Conservation (phyloP, 2,888 invertebrate genomes). For the Diabrotica balteata region DNA sequence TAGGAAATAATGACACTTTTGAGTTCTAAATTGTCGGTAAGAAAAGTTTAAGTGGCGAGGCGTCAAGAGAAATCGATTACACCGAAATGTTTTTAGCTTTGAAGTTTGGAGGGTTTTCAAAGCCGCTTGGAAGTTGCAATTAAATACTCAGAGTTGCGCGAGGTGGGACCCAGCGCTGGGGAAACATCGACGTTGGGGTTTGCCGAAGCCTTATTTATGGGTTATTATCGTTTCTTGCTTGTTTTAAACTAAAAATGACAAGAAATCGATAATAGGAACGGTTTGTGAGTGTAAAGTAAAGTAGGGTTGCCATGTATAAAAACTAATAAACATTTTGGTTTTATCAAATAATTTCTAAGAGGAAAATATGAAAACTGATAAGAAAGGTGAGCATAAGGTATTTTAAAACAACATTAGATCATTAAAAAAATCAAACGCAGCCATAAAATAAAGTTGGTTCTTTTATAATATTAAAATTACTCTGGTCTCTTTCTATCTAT, state of each 20-base stretch:
- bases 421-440: no score
- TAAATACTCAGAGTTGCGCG: constrained; percentile 48
- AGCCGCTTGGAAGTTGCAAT: constrained; percentile 51
- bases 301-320: no score
- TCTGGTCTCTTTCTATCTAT: no score
- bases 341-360: no score
- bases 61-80: constrained; percentile 55
- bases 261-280: not conserved
- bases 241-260: constrained; percentile 7
- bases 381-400: no score
- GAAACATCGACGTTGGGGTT: constrained; percentile 26
- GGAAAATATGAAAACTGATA: no score
- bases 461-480: no score
- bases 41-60: constrained; percentile 51
- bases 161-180: constrained; percentile 26
- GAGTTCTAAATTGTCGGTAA: constrained; percentile 41
- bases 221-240: constrained; percentile 8
- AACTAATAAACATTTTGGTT: no score
- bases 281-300: no score
- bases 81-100: constrained; percentile 56
- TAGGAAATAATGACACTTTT: constrained; percentile 43
- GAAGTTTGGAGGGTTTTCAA: constrained; percentile 54
- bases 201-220: constrained; percentile 7
- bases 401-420: no score
- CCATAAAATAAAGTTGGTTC: no score